Percentiles rank a stretch among this genome's conserved stretches.
Conservation (phyloP, 2,797 vertebrate genomes). For the Crocodylus rhombifer region DNA sequence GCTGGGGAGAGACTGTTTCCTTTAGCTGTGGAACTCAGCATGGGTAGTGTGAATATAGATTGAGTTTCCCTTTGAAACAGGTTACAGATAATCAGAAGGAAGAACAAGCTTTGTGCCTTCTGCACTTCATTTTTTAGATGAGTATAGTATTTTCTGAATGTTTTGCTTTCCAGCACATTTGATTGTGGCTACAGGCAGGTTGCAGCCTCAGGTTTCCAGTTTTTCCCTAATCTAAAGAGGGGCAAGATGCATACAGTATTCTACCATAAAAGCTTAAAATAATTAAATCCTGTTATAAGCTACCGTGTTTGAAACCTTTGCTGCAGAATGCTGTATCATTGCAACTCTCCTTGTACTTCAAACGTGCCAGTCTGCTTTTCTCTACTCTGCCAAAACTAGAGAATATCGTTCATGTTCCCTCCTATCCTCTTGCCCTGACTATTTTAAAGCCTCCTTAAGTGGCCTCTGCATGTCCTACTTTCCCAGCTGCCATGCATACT, state of each 20-base stretch:
- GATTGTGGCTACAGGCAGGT: not conserved
- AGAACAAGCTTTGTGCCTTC: not conserved
- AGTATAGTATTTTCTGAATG: not conserved
- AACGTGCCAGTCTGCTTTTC: not conserved
- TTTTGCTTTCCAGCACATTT: not conserved
- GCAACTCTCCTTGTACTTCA: not conserved
- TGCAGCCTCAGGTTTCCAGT: not conserved
- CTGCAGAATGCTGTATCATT: not conserved
- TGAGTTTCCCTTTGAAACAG: not conserved
- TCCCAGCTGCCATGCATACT: not conserved
- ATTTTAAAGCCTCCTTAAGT: not conserved
- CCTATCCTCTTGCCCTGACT: too few species aligned
- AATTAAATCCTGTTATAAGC: not conserved
- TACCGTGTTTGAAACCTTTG: not conserved
- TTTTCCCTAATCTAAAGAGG: not conserved
- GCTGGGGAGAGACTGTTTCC: not conserved
- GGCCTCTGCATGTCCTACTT: not conserved
- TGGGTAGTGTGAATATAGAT: not conserved
- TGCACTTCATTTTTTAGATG: rapidly evolving
- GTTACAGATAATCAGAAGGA: not conserved
- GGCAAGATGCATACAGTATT: not conserved
- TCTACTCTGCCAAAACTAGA: not conserved
- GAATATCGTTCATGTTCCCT: not conserved
- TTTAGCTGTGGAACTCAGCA: not conserved
- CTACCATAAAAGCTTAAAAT: not conserved